These are phyloP conservation scores for Nettapus auritus DNA, from an alignment of 2,113 vertebrate genomes.

Conservation along the genomic window DNA sequence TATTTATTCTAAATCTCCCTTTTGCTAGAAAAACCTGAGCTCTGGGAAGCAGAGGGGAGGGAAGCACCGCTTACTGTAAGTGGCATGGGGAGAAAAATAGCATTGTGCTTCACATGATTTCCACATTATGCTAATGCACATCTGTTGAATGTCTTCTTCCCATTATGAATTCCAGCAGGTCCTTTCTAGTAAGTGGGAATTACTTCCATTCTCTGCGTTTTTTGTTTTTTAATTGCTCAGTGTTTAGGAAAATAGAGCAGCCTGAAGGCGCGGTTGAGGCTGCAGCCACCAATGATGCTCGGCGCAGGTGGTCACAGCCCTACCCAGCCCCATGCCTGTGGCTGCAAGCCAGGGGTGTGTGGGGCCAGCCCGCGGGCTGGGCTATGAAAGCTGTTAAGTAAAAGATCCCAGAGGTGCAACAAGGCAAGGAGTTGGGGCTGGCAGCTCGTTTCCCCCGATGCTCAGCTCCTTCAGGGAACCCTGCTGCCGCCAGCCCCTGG, in stretches of 20 bases:
- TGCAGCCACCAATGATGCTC: not conserved
- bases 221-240: not conserved
- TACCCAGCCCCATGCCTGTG: not conserved
- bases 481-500: rapidly evolving
- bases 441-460: not conserved
- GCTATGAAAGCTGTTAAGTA: too few species aligned
- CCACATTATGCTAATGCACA: conserved; percentile 32
- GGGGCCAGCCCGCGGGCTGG: not conserved
- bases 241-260: not conserved
- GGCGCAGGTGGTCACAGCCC: not conserved
- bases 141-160: conserved; percentile 32
- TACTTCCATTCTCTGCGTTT: not conserved
- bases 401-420: too few species aligned
- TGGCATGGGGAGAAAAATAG: not conserved
- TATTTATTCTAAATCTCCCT: not conserved
- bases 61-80: not conserved
- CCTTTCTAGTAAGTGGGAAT: not conserved
- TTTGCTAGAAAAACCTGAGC: not conserved
- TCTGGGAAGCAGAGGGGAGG: not conserved
- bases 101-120: not conserved
- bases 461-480: not conserved
- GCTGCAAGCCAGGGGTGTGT: not conserved
- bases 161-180: conserved; percentile 6
- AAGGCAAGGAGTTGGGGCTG: too few species aligned
- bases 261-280: not conserved